Percentiles rank a stretch among this genome's conserved stretches.
phyloP scores from a whole-genome alignment of 2,113 vertebrate genomes.

The Mormyrus iriodes region DNA sequence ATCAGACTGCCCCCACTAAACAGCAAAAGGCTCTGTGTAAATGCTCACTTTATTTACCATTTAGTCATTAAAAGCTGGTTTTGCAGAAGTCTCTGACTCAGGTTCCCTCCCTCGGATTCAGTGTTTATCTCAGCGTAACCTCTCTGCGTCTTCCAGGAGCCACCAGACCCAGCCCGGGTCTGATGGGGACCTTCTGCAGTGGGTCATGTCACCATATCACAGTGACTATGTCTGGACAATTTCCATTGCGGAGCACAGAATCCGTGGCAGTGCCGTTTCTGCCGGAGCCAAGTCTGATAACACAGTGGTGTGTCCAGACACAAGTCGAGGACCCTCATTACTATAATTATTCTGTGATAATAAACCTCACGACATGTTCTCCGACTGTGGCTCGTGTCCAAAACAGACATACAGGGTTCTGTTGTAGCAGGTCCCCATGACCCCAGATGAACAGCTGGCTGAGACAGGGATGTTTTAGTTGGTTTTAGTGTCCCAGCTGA shows the following conservation, averaged over 20 bases:
- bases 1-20: slow-evolving; percentile 2
- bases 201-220: slow-evolving; percentile 38
- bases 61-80: slow-evolving; percentile 6
- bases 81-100: not conserved
- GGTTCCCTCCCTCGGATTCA: not conserved
- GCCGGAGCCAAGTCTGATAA: not conserved
- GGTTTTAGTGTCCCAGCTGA: not conserved
- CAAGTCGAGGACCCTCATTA: not conserved
- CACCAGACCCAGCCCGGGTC: not conserved
- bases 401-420: not conserved
- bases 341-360: not conserved
- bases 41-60: not conserved
- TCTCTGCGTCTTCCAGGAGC: slow-evolving; percentile 7
- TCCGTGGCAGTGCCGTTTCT: not conserved
- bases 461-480: not conserved
- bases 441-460: not conserved
- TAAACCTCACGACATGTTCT: not conserved
- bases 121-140: not conserved
- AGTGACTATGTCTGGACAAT: slow-evolving; percentile 43
- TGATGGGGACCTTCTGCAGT: not conserved
- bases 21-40: not conserved
- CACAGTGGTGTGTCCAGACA: not conserved
- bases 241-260: slow-evolving; percentile 28
- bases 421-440: not conserved
- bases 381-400: not conserved